phyloP scores from a whole-genome alignment of 2,888 invertebrate genomes.

The Habrosyne pyritoides region DNA sequence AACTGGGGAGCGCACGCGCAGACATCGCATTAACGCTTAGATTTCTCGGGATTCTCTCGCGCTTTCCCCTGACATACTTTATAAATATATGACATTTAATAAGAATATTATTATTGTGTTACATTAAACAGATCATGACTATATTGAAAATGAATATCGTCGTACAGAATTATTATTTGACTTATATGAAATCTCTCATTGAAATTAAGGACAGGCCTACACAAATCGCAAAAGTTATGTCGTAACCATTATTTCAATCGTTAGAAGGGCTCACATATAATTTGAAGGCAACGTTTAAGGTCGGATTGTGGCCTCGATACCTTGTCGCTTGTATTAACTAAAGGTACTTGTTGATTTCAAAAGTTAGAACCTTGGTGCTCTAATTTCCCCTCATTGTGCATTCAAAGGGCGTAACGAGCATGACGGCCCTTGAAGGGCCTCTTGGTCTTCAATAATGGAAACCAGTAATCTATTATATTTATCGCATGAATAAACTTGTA shows the following conservation, averaged over 20 bases:
- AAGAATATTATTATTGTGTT: slow-evolving; percentile 20
- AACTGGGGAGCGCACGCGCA: slow-evolving; percentile 63
- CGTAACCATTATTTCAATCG: slow-evolving; percentile 66
- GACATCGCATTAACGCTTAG: slow-evolving; percentile 67
- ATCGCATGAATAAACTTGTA: neutral
- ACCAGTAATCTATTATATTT: slow-evolving; percentile 17
- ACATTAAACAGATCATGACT: slow-evolving; percentile 17
- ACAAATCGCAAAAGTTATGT: slow-evolving; percentile 71
- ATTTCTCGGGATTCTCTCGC: slow-evolving; percentile 82
- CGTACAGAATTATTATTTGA: slow-evolving; percentile 6
- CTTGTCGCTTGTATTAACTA: slow-evolving; percentile 57
- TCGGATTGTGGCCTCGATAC: slow-evolving; percentile 67
- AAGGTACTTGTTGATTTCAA: slow-evolving; percentile 76
- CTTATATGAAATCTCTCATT: slow-evolving; percentile 20
- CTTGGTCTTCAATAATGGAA: slow-evolving; percentile 48
- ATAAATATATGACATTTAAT: slow-evolving; percentile 39
- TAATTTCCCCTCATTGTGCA: slow-evolving; percentile 81
- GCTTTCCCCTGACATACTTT: slow-evolving; percentile 82
- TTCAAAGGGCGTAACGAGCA: slow-evolving; percentile 76
- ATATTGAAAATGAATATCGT: slow-evolving; percentile 11
- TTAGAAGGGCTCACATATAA: slow-evolving; percentile 77
- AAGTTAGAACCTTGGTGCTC: slow-evolving; percentile 78
- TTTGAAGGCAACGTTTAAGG: slow-evolving; percentile 77
- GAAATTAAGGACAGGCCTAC: slow-evolving; percentile 63
- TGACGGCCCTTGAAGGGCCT: slow-evolving; percentile 74